phyloP scores from a whole-genome alignment of 2,797 vertebrate genomes.

The Leuciscus waleckii region DNA sequence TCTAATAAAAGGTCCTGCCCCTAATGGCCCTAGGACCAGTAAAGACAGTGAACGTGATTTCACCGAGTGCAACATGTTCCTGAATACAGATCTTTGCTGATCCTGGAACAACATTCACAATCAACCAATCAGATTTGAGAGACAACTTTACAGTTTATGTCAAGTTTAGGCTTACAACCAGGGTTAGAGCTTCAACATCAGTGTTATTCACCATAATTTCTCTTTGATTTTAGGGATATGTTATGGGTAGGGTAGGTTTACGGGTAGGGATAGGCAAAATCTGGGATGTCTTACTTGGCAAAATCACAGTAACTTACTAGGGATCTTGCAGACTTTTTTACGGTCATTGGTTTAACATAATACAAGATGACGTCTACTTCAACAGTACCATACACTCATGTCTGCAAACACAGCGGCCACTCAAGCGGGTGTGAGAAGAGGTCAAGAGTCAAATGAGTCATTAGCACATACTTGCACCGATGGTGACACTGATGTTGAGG shows the following conservation, averaged over 20 bases:
- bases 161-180: background rate
- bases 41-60: background rate
- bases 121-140: background rate
- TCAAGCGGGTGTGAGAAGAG: constrained; percentile 48
- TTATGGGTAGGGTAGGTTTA: background rate
- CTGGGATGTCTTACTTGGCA: background rate
- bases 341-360: background rate
- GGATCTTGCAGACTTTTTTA: background rate
- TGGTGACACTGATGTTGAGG: constrained; percentile 62
- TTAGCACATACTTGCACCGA: constrained; percentile 65
- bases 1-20: background rate
- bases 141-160: background rate
- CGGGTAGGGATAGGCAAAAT: background rate
- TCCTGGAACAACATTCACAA: background rate
- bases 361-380: background rate
- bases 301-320: background rate
- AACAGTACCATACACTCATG: background rate
- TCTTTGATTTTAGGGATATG: background rate
- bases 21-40: background rate
- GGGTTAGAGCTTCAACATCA: background rate
- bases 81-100: background rate
- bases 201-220: background rate
- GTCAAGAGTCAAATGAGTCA: constrained; percentile 71
- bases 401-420: constrained; percentile 28
- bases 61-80: background rate